Base-by-base conservation (phyloP, 2,113 vertebrate genomes). In the Proterorhinus semilunaris region DNA sequence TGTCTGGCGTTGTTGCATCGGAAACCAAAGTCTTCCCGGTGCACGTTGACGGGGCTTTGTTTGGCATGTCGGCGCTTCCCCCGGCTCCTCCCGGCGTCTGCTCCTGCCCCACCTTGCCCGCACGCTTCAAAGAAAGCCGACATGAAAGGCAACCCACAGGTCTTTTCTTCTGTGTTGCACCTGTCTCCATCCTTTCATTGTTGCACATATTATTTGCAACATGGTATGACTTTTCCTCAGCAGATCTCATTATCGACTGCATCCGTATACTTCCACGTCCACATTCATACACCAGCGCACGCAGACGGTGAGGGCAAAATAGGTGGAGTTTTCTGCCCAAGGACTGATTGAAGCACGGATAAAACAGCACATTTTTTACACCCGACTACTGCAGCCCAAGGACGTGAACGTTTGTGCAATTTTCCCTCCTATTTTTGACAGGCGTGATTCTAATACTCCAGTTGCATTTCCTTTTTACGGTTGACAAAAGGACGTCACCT, bases 141-240 rank as follows among this genome's bases (percentile, higher is more conserved):
- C 89, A 90, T 92, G 87, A 93, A 93, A 92, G 87, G 75, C 70
- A 72, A 76, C 67, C 78, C 79, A 80, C 79, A 84, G 79, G 83
- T 89, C 78, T 72, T 51, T 54, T 50, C 81, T 72, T 67, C 89
- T 78, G 70, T 53, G 53, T 53, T 80, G 64, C 76, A 72, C 10
- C 77, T 53, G 65, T 86, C 76, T 84, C 68, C 21, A 51, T 63
- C 46, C 82, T 79, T 76, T 27, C 71, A 76, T 68, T 13, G 43
- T 83, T 82, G 79, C 72, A 81, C 80, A 83, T 84, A 85, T 90
- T 36, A 36, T 36, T 36, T 36, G 27, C 27, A 36, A 36, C 27
- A 36, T 36, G 27, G 27, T 36, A 36, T 36, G 27, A 36, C 3
- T 36, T 36, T 36, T 36, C 27, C 27, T 36, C 27, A 36, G 27